A percentile compares a stretch with the other conserved stretches of the same genome.
phyloP scores from a whole-genome alignment of 2,888 invertebrate genomes.

The Glaucopsyche alexis region DNA sequence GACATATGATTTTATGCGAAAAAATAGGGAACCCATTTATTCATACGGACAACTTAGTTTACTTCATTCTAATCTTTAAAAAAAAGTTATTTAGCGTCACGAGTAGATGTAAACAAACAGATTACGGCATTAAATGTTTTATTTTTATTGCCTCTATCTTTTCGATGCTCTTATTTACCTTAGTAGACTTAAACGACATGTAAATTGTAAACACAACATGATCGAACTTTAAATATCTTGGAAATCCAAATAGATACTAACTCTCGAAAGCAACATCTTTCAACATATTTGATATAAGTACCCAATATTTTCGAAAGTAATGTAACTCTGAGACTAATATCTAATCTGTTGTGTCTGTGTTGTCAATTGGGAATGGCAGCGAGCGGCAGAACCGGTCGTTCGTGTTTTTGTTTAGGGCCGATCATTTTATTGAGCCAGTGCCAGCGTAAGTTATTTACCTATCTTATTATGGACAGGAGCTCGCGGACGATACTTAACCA shows the following conservation, averaged over 20 bases:
- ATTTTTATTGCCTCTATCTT: not conserved
- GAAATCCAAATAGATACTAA: too few relatives aligned
- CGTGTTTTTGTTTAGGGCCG: constrained; percentile 70
- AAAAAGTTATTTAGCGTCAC: too few relatives aligned
- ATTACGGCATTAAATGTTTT: not conserved
- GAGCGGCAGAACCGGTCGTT: constrained; percentile 51
- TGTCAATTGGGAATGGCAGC: constrained; percentile 30
- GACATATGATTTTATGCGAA: too few relatives aligned
- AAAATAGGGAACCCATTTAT: too few relatives aligned
- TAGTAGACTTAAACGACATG: not conserved
- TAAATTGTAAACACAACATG: not conserved
- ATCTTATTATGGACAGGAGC: constrained; percentile 60
- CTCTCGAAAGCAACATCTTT: too few relatives aligned
- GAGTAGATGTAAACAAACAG: not conserved
- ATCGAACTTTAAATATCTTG: too few relatives aligned
- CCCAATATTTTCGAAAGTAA: too few relatives aligned
- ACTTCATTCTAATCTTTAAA: too few relatives aligned
- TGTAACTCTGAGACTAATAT: not conserved
- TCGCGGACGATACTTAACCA: constrained; percentile 28
- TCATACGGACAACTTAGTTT: not conserved
- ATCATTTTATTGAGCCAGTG: constrained; percentile 66
- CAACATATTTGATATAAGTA: too few relatives aligned
- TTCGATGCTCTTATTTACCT: not conserved
- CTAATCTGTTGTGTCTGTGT: not conserved
- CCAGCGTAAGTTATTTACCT: constrained; percentile 57